Percentiles rank a stretch among this genome's conserved stretches.
Conservation (phyloP, 2,888 invertebrate species). For the Phyllotreta cruciferae region DNA sequence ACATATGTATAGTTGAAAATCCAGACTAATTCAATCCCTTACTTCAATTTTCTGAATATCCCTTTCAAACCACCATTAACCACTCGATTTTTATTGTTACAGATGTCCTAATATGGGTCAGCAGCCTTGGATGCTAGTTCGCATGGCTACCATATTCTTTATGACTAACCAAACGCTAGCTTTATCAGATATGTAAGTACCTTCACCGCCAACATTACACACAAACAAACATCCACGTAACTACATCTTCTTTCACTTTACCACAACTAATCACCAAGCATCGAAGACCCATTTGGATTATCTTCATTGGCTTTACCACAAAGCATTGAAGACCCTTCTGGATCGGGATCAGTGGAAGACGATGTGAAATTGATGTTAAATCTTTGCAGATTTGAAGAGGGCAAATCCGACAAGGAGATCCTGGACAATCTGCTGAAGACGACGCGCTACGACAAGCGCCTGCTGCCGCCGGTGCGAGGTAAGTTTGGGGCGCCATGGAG, state of each 20-base stretch:
- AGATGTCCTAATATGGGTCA: constrained; percentile 94
- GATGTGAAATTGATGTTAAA: no score
- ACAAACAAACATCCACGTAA: no score
- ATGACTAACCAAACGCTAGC: constrained; percentile 61
- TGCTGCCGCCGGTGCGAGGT: constrained; percentile 91
- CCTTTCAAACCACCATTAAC: no score
- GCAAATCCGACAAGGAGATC: constrained; percentile 92
- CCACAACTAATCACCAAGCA: no score
- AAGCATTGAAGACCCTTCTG: no score
- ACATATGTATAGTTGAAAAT: no score
- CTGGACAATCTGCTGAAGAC: constrained; percentile 87
- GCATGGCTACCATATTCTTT: constrained; percentile 70
- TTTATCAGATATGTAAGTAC: constrained; percentile 56
- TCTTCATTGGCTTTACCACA: no score
- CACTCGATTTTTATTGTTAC: constrained; percentile 58
- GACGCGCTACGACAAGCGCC: constrained; percentile 90
- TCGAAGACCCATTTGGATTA: no score
- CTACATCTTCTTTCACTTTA: no score
- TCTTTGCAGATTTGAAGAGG: constrained; percentile 90
- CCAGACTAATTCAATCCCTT: no score
- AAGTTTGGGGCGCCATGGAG: constrained; percentile 50
- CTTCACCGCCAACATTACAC: no score
- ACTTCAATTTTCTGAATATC: neutral
- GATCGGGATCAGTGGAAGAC: no score
- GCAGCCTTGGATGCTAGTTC: constrained; percentile 84